A percentile compares a stretch with the other conserved stretches of the same genome.
Conservation (phyloP, 1,140 invertebrate species). For the Caenorhabditis elegans region WBcel235 BX284606.5:6775501-6776000, state of each 20-base stretch:
- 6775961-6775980: not conserved
- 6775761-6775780: not conserved
- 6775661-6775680: slow-evolving; percentile 12
- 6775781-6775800: slow-evolving; percentile 6
- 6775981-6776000: not conserved
- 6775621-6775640: not conserved
- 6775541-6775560: not conserved
- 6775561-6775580: not conserved
- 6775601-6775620: not conserved
- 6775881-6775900: not conserved
- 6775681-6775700: not conserved
- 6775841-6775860: not conserved
- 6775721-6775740: too few species aligned
- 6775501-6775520: not conserved
- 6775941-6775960: not conserved
- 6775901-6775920: not conserved
- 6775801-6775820: not conserved
- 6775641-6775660: slow-evolving; percentile 18
- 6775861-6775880: not conserved
- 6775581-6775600: not conserved
- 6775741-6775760: not conserved
- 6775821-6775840: not conserved
- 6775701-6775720: not conserved
- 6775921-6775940: not conserved
- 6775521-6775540: not conserved